phyloP scores from a whole-genome alignment of 2,888 invertebrate species.

The Chymomyza fuscimana region DNA sequence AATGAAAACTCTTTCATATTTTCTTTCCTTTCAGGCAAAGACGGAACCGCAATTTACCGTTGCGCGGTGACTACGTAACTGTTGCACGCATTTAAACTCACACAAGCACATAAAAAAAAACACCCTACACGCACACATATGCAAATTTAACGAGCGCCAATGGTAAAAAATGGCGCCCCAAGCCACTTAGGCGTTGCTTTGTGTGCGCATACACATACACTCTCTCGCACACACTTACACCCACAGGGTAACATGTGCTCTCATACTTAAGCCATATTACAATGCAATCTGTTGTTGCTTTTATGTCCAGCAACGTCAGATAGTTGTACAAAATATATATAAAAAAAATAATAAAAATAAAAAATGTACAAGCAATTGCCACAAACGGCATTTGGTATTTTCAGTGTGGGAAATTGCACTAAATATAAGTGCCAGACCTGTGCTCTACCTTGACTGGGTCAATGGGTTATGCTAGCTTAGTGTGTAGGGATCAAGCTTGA shows the following conservation, averaged over 20 bases:
- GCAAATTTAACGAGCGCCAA: conserved; percentile 74
- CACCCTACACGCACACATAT: conserved; percentile 45
- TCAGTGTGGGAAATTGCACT: conserved; percentile 41
- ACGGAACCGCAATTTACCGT: neutral
- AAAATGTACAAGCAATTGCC: conserved; percentile 28
- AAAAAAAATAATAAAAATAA: conserved; percentile 21
- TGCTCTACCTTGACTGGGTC: neutral
- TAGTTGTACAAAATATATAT: conserved; percentile 43
- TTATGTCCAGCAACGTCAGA: conserved; percentile 43
- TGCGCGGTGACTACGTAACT: conserved; percentile 34
- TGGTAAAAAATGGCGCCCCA: conserved; percentile 56
- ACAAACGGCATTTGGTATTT: conserved; percentile 46
- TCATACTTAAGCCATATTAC: conserved; percentile 38
- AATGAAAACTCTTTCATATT: conserved; percentile 3
- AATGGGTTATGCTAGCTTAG: neutral
- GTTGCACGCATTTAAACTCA: conserved; percentile 46
- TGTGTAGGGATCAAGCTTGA: neutral
- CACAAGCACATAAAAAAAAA: neutral
- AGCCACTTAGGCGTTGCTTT: conserved; percentile 65
- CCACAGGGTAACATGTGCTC: conserved; percentile 10
- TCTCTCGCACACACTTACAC: conserved; percentile 10
- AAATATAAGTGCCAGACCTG: neutral
- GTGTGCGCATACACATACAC: conserved; percentile 39
- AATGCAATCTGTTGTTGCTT: conserved; percentile 49
- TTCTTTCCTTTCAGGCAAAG: neutral